Evolutionary conservation across 2,888 invertebrate genomes (phyloP).

Genomic region (Eugnorisma glareosa): DNA sequence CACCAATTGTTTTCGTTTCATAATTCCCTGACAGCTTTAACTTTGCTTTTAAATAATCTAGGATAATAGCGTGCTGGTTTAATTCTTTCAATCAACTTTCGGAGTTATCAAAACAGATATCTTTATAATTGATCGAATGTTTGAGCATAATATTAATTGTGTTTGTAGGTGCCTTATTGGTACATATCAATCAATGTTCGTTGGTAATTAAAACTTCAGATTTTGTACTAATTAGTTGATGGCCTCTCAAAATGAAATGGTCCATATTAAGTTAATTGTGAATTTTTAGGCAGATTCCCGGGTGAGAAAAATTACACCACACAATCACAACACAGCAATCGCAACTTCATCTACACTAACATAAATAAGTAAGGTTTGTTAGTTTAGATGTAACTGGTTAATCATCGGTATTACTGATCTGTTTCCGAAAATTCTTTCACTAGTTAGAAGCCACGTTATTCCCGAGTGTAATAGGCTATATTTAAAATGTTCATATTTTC

Average conservation of each 20-base stretch:
- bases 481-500: too few species aligned
- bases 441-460: too few species aligned
- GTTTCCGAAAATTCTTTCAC: neutral
- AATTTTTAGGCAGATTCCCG: neutral
- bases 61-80: conserved; percentile 44
- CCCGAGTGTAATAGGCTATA: too few species aligned
- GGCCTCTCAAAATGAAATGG: neutral
- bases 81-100: conserved; percentile 46
- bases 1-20: conserved; percentile 26
- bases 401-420: neutral
- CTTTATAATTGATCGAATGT: conserved; percentile 27
- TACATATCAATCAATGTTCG: neutral
- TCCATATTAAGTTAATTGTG: neutral
- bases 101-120: conserved; percentile 33
- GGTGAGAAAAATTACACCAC: too few species aligned
- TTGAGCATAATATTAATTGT: conserved; percentile 21
- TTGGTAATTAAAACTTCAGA: neutral
- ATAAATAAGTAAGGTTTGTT: neutral
- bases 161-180: conserved; percentile 34
- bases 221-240: neutral
- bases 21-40: neutral
- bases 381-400: too few species aligned
- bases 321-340: too few species aligned
- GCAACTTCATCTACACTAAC: neutral
- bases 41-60: conserved; percentile 37